phyloP scores from a whole-genome alignment of 2,113 vertebrate genomes.

The Myiozetetes cayanensis region DNA sequence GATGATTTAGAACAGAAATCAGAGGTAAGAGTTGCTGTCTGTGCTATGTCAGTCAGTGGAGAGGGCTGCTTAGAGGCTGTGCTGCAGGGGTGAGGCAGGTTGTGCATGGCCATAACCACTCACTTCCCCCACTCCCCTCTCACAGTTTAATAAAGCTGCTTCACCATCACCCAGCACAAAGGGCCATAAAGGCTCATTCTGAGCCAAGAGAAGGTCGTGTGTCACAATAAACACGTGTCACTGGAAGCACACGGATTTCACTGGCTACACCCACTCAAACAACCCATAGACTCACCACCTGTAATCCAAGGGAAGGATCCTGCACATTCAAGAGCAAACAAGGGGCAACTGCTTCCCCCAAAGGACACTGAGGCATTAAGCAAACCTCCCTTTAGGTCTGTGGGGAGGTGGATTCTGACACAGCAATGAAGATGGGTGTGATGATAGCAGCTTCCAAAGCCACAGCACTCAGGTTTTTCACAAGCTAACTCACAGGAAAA shows the following conservation, averaged over 20 bases:
- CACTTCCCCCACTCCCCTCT: not conserved
- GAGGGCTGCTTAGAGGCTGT: not conserved
- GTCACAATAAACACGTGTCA: not conserved
- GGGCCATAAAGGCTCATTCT: not conserved
- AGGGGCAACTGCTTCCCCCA: not conserved
- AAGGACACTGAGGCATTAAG: not conserved
- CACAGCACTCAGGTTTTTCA: not conserved
- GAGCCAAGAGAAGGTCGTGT: not conserved
- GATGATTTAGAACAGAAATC: not conserved
- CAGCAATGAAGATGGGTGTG: not conserved
- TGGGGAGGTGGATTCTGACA: not conserved
- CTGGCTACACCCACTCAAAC: not conserved
- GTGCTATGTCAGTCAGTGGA: accelerated
- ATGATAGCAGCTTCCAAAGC: not conserved
- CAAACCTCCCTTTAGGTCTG: not conserved
- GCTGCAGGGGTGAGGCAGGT: accelerated
- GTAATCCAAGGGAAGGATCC: not conserved
- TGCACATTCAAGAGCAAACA: not conserved
- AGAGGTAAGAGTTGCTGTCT: not conserved
- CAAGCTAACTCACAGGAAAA: not conserved
- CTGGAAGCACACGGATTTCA: not conserved
- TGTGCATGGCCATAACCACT: accelerated
- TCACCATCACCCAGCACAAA: not conserved
- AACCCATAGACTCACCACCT: not conserved
- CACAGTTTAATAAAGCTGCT: not conserved